Conservation (phyloP, 2,888 invertebrate genomes). For the Muscina levida region DNA sequence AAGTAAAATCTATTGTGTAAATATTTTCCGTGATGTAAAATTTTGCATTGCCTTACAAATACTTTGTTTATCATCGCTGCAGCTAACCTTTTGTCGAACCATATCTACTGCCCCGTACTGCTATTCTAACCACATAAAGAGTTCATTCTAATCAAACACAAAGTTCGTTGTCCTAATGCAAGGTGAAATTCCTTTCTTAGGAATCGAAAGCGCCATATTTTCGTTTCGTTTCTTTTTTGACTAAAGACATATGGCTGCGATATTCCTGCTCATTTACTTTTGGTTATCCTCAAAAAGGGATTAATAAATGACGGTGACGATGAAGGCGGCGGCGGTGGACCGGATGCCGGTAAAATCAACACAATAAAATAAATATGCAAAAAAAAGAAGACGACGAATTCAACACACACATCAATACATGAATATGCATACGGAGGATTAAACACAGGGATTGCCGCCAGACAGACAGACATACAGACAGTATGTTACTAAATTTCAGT, state of each 20-base stretch:
- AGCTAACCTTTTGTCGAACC: too few species aligned
- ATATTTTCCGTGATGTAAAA: too few species aligned
- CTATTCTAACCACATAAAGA: background rate
- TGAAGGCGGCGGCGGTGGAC: slow-evolving; percentile 32
- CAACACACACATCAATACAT: slow-evolving; percentile 8
- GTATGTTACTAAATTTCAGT: slow-evolving; percentile 23
- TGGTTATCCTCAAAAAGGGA: slow-evolving; percentile 17
- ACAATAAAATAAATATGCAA: slow-evolving; percentile 26
- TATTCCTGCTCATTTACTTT: background rate
- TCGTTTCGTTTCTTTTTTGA: background rate
- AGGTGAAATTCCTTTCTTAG: slow-evolving; percentile 52
- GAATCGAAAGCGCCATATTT: slow-evolving; percentile 15
- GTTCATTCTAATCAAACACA: slow-evolving; percentile 8
- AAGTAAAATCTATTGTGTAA: too few species aligned
- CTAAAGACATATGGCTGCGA: background rate
- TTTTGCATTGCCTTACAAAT: too few species aligned
- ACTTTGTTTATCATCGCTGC: too few species aligned
- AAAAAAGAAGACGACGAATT: background rate
- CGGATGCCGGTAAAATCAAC: slow-evolving; percentile 54
- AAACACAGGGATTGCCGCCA: background rate
- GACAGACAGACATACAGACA: slow-evolving; percentile 1
- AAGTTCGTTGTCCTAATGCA: slow-evolving; percentile 51
- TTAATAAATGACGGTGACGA: slow-evolving; percentile 34
- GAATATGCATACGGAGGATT: background rate
- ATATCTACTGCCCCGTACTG: too few species aligned